Evolutionary conservation across 2,888 invertebrate species (phyloP).

Genomic region (Carcina quercana): DNA sequence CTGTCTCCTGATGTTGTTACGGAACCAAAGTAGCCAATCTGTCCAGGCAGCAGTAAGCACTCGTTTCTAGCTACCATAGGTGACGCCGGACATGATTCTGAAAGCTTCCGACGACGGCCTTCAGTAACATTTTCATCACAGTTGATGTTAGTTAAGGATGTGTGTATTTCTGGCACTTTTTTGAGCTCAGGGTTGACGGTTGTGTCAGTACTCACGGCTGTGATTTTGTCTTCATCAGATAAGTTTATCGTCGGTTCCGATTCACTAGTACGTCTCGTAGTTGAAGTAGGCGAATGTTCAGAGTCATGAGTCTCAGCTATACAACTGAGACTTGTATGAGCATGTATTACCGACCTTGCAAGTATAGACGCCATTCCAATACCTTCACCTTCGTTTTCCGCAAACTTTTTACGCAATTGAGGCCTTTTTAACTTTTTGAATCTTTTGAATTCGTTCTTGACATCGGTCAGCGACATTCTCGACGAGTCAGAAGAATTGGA

Average conservation of each 20-base stretch:
- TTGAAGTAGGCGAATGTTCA: slow-evolving; percentile 54
- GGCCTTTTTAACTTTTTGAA: slow-evolving; percentile 58
- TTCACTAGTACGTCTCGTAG: slow-evolving; percentile 54
- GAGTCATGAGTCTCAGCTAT: slow-evolving; percentile 73
- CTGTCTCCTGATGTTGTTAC: slow-evolving; percentile 60
- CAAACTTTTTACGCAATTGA: slow-evolving; percentile 42
- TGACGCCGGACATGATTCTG: slow-evolving; percentile 62
- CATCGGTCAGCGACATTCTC: slow-evolving; percentile 53
- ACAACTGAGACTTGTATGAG: slow-evolving; percentile 72
- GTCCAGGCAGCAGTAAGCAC: slow-evolving; percentile 51
- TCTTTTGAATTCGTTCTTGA: slow-evolving; percentile 58
- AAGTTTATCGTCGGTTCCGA: slow-evolving; percentile 48
- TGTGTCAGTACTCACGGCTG: not conserved
- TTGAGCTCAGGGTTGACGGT: slow-evolving; percentile 10
- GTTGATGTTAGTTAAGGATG: slow-evolving; percentile 53
- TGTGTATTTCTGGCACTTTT: slow-evolving; percentile 40
- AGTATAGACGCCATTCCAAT: slow-evolving; percentile 79
- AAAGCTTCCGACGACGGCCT: slow-evolving; percentile 37
- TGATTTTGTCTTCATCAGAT: slow-evolving; percentile 33
- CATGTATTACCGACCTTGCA: slow-evolving; percentile 77
- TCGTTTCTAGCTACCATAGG: slow-evolving; percentile 49
- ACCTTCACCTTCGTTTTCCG: slow-evolving; percentile 60
- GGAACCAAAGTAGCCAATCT: slow-evolving; percentile 52
- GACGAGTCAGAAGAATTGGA: slow-evolving; percentile 69
- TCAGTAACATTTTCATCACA: slow-evolving; percentile 23